Evolutionary conservation across 2,113 vertebrate species (phyloP), one percentile per base, ranked within the genome.

Genomic region (Phocoena phocoena): DNA sequence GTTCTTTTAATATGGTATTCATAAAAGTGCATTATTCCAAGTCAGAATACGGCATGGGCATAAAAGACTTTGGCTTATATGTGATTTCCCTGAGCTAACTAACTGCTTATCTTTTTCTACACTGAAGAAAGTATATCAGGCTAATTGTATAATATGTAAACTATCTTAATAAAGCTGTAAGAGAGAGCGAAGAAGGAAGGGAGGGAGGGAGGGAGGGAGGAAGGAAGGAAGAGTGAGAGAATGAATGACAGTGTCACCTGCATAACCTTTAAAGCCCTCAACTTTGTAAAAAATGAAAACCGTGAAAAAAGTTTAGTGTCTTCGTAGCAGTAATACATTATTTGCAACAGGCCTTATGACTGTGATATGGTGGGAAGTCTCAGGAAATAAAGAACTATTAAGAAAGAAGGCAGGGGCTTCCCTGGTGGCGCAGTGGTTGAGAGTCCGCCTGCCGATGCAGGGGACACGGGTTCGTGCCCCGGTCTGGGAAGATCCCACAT

Each of bases 341-440:
- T 93, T 55, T 80, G 28, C 88, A 79, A 71, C 21, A 67, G 67
- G 23, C 15, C 58, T 85, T 44, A 38, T 18, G 38, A 67, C 33
- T 58, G 25, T 33, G 36, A 25, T n/a, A 7, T 23, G 44, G 71
- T 36, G 3, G 31, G 31, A 33, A 47, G 50, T 65, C 38, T 96
- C 58, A 70, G 47, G 67, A 79, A 50, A 60, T 53, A 83, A 65
- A 93, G 36, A 79, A 21, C 17, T 7, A 50, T 28, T 86, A 79
- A 87, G 28, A 73, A 28, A 95, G 36, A 81, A 89, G 53, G 77
- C 62, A 38, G n/a, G n/a, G n/a, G n/a, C n/a, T n/a, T n/a, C n/a
- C n/a, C n/a, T n/a, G n/a, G n/a, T n/a, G n/a, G n/a, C n/a, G n/a
- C n/a, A n/a, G n/a, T n/a, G n/a, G n/a, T n/a, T n/a, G n/a, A n/a